Evolutionary conservation across 2,797 vertebrate species (phyloP).

Genomic region (Momotus momota): DNA sequence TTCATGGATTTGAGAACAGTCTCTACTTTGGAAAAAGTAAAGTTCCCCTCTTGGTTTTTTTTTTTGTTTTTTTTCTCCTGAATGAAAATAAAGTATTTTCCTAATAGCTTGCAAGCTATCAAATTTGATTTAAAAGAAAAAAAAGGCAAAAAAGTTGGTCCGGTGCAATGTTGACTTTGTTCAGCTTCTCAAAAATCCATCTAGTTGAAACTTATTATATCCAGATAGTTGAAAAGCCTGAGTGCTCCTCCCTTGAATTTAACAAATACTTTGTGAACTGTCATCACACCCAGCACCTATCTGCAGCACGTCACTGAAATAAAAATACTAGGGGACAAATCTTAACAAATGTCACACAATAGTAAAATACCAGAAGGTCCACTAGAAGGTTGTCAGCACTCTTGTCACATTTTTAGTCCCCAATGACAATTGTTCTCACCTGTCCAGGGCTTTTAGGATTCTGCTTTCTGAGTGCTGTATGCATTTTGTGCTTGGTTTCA

Average conservation of each 20-base stretch:
- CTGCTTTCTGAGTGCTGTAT: background rate
- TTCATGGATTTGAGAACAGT: background rate
- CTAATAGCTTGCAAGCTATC: background rate
- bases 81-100: background rate
- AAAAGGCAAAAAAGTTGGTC: background rate
- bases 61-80: rapidly evolving
- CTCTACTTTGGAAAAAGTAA: background rate
- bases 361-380: background rate
- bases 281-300: background rate
- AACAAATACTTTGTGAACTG: background rate
- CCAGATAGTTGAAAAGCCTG: background rate
- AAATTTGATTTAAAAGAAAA: background rate
- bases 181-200: background rate
- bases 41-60: background rate
- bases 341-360: background rate
- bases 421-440: conserved; percentile 7
- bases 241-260: background rate
- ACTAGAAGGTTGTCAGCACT: background rate
- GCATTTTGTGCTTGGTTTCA: conserved; percentile 27
- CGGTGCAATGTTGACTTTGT: background rate
- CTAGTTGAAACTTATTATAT: background rate
- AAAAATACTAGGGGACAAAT: background rate
- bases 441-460: background rate
- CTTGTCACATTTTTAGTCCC: background rate
- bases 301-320: background rate